Conservation (phyloP, 2,113 vertebrate species). For the Catharus fuscescens region DNA sequence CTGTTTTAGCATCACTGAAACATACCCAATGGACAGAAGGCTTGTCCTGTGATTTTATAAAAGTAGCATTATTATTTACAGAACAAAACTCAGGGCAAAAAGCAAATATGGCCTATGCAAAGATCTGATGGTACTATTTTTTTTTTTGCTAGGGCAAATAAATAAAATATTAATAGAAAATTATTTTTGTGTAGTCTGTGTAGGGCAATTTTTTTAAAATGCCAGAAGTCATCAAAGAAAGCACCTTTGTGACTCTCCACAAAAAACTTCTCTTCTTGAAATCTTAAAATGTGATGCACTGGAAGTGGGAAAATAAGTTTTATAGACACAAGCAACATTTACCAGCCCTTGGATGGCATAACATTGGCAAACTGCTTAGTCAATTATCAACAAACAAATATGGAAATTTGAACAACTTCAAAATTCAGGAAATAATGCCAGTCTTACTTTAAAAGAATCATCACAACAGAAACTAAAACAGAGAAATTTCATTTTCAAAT, state of each 20-base stretch:
- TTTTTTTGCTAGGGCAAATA: neutral
- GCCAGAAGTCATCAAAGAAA: neutral
- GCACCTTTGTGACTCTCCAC: neutral
- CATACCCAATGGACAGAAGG: accelerated
- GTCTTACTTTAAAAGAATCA: neutral
- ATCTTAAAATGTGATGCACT: neutral
- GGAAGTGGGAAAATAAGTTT: neutral
- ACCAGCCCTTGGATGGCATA: neutral
- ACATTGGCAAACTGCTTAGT: neutral
- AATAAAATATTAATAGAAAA: neutral
- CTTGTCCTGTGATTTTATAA: neutral
- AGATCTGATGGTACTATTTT: neutral
- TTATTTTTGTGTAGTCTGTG: neutral
- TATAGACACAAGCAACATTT: neutral
- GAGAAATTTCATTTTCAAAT: neutral
- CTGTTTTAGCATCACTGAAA: neutral
- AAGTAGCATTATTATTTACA: neutral
- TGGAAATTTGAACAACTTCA: neutral
- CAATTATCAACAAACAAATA: neutral
- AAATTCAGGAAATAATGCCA: neutral
- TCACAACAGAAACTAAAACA: neutral
- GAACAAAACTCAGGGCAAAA: neutral
- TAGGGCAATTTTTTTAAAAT: neutral
- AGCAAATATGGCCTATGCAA: neutral
- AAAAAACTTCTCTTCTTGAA: neutral